Percentiles rank a stretch among this genome's conserved stretches.
Evolutionary conservation across 2,113 vertebrate genomes (phyloP).

Genomic region (Stigmatopora argus): DNA sequence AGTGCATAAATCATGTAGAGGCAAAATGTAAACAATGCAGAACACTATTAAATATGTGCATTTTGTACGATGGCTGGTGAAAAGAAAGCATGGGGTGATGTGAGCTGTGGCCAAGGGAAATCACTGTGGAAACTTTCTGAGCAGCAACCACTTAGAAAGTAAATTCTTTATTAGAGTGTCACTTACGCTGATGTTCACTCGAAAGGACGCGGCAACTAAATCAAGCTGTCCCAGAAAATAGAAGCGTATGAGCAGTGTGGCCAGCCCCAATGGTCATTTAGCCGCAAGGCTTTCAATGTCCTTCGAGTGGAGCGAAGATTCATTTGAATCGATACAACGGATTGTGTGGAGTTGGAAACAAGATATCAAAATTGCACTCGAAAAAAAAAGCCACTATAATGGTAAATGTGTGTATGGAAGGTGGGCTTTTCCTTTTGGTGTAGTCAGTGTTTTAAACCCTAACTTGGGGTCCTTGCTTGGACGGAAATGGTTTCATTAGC

Average conservation of each 20-base stretch:
- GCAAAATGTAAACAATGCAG: background rate
- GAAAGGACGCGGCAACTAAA: slow-evolving; percentile 9
- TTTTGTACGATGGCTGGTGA: background rate
- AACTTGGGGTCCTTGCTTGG: background rate
- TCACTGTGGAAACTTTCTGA: slow-evolving; percentile 11
- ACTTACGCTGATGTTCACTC: slow-evolving; percentile 27
- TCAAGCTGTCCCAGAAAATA: slow-evolving; percentile 23
- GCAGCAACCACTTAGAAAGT: slow-evolving; percentile 4
- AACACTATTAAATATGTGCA: background rate
- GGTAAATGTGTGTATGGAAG: background rate
- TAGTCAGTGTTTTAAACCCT: background rate
- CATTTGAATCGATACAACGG: slow-evolving; percentile 9
- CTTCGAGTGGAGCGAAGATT: slow-evolving; percentile 5
- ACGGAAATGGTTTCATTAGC: background rate
- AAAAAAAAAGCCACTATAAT: background rate
- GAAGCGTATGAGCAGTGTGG: slow-evolving; percentile 1
- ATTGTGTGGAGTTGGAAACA: slow-evolving; percentile 13
- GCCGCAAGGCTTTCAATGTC: slow-evolving; percentile 7
- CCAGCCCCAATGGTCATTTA: background rate
- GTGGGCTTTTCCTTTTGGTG: background rate
- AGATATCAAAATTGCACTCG: slow-evolving; percentile 2
- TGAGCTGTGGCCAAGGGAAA: background rate
- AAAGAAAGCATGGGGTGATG: background rate
- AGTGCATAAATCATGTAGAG: background rate
- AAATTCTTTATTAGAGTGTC: slow-evolving; percentile 46